phyloP scores from a whole-genome alignment of 2,888 invertebrate species.

The Himalopsyche kuldschensis region DNA sequence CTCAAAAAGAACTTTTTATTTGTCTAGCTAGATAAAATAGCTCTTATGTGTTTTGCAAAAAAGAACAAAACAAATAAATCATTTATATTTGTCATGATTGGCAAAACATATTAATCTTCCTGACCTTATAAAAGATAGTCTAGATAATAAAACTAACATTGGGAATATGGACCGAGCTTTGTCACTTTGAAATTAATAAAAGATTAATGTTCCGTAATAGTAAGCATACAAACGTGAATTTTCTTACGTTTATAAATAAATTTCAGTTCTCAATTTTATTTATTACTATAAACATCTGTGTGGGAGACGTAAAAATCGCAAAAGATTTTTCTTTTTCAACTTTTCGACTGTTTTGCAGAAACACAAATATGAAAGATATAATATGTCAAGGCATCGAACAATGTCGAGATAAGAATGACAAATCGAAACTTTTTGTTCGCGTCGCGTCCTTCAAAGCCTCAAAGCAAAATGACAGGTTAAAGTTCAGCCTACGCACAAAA shows the following conservation, averaged over 20 bases:
- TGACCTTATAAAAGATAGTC: too few relatives aligned
- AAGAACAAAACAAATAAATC: too few relatives aligned
- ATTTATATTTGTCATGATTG: too few relatives aligned
- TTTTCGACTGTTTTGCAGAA: neutral
- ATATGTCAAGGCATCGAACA: constrained; percentile 23
- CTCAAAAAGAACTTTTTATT: too few relatives aligned
- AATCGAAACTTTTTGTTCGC: constrained; percentile 16
- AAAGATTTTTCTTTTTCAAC: neutral
- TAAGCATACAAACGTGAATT: neutral
- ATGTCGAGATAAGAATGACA: constrained; percentile 25
- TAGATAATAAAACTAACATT: too few relatives aligned
- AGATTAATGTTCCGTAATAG: neutral
- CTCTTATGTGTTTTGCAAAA: too few relatives aligned
- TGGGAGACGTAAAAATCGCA: neutral
- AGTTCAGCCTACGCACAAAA: constrained; percentile 13
- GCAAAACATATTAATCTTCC: too few relatives aligned
- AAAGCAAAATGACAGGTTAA: constrained; percentile 8
- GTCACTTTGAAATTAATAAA: neutral
- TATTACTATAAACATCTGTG: neutral
- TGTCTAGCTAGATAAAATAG: too few relatives aligned
- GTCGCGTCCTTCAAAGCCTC: constrained; percentile 7
- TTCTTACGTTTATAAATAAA: neutral
- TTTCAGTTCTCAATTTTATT: neutral
- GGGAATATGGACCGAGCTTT: too few relatives aligned
- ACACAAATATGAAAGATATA: constrained; percentile 22